These are phyloP conservation scores for Leptosomus discolor DNA, from an alignment of 2,113 vertebrate genomes.

Conservation along the genomic window DNA sequence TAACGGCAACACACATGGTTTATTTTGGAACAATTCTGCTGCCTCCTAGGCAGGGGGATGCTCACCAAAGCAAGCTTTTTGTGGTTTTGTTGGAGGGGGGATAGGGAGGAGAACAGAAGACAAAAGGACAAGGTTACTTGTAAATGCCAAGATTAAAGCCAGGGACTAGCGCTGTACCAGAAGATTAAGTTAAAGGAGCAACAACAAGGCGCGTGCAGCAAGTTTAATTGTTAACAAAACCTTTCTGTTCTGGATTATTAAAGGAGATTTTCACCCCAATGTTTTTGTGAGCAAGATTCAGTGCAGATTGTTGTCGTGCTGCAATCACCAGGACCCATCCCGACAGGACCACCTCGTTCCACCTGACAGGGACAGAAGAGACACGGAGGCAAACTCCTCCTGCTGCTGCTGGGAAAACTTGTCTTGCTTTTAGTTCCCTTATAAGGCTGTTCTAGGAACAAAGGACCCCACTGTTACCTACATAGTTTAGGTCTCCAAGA, in stretches of 20 bases:
- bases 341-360: not conserved
- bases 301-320: not conserved
- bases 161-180: not conserved
- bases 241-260: not conserved
- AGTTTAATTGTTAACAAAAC: not conserved
- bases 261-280: not conserved
- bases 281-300: not conserved
- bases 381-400: not conserved
- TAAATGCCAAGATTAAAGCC: not conserved
- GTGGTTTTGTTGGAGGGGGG: not conserved
- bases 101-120: not conserved
- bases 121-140: not conserved
- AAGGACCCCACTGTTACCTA: not conserved
- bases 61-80: too few species aligned
- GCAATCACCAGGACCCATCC: not conserved
- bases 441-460: not conserved
- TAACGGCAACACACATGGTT: rapidly evolving
- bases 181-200: not conserved
- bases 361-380: rapidly evolving
- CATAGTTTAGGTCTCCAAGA: not conserved
- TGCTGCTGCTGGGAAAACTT: not conserved
- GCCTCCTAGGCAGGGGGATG: not conserved
- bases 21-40: not conserved
- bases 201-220: not conserved
- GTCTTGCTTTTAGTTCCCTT: not conserved